These are phyloP conservation scores for Autographa gamma DNA, from an alignment of 2,888 invertebrate genomes.

Conservation along the genomic window DNA sequence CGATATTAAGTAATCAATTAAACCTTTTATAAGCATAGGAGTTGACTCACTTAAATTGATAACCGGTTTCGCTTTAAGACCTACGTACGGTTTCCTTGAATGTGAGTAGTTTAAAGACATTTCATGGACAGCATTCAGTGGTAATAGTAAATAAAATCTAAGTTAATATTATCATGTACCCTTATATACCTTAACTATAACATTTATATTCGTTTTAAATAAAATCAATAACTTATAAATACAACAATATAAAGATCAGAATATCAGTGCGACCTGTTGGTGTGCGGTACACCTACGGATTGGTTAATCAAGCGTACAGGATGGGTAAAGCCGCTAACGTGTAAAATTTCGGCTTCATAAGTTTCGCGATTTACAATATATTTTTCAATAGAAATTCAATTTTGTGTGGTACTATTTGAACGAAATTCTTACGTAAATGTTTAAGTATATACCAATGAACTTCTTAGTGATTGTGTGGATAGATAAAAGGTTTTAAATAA, in stretches of 20 bases:
- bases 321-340: constrained; percentile 31
- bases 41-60: no score
- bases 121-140: no score
- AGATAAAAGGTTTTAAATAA: no score
- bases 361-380: constrained; percentile 37
- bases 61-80: no score
- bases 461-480: not conserved
- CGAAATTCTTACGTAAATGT: not conserved
- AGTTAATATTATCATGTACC: no score
- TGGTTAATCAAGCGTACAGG: constrained; percentile 38
- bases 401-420: constrained; percentile 30
- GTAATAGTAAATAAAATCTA: no score
- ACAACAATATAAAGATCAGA: not conserved
- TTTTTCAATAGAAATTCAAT: constrained; percentile 33
- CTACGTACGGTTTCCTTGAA: no score
- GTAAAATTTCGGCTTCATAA: constrained; percentile 49
- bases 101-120: no score
- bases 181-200: no score
- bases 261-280: constrained; percentile 7
- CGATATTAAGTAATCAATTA: no score
- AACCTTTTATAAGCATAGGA: no score
- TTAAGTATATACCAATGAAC: not conserved
- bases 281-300: constrained; percentile 14
- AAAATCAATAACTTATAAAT: not conserved
- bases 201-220: not conserved